phyloP scores from a whole-genome alignment of 2,113 vertebrate species.

The Mirza zaza region DNA sequence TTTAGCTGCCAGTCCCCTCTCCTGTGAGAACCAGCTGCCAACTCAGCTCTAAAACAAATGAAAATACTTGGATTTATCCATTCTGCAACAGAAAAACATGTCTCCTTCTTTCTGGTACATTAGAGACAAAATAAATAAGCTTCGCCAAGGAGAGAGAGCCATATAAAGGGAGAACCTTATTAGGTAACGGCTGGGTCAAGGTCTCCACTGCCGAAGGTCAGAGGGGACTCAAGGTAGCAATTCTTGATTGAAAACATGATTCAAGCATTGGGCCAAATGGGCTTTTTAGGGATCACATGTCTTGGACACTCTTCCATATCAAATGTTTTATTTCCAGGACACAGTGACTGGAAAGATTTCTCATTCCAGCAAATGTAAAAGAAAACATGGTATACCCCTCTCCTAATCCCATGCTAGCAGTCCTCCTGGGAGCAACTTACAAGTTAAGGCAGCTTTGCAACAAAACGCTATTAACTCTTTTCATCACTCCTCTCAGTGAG shows the following conservation, averaged over 20 bases:
- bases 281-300: slow-evolving; percentile 43
- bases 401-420: slow-evolving; percentile 37
- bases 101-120: slow-evolving; percentile 5
- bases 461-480: background rate
- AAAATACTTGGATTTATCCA: slow-evolving; percentile 12
- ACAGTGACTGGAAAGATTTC: slow-evolving; percentile 63
- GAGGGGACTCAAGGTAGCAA: slow-evolving; percentile 7
- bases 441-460: slow-evolving; percentile 49
- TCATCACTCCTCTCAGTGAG: background rate
- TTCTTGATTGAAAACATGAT: slow-evolving; percentile 50
- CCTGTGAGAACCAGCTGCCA: slow-evolving; percentile 47
- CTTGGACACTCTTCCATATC: slow-evolving; percentile 67
- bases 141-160: background rate
- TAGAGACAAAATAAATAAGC: slow-evolving; percentile 38
- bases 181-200: background rate
- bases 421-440: slow-evolving; percentile 1
- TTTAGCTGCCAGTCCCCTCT: slow-evolving; percentile 63
- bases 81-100: background rate
- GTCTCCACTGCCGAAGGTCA: background rate
- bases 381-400: background rate
- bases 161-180: background rate
- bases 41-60: slow-evolving; percentile 55
- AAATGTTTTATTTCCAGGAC: slow-evolving; percentile 71
- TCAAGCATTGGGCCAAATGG: background rate
- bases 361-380: slow-evolving; percentile 56